These are phyloP conservation scores for Alviniconcha strummeri DNA, from an alignment of 2,888 invertebrate genomes.

Conservation along the genomic window DNA sequence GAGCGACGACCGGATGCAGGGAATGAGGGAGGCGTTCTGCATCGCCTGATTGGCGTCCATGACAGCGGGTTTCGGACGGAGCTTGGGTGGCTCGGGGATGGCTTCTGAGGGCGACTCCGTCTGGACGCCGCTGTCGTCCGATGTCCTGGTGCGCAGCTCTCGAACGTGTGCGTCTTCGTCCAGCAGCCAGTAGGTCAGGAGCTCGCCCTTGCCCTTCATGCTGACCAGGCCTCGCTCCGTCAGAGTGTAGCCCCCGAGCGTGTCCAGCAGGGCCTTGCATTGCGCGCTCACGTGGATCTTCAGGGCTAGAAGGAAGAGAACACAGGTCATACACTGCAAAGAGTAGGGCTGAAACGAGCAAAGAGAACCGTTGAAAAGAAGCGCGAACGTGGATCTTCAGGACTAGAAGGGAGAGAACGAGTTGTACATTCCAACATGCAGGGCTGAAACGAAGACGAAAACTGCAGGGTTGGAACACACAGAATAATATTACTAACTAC, in stretches of 20 bases:
- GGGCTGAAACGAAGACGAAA: too few relatives aligned
- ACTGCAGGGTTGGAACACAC: too few relatives aligned
- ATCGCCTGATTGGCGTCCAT: background rate
- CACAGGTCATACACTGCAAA: background rate
- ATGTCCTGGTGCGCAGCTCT: slow-evolving; percentile 35
- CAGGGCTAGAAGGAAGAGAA: slow-evolving; percentile 59
- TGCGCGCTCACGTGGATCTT: slow-evolving; percentile 72
- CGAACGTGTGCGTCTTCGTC: slow-evolving; percentile 37
- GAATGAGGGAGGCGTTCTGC: slow-evolving; percentile 29
- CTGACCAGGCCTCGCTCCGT: slow-evolving; percentile 71
- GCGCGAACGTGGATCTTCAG: slow-evolving; percentile 72
- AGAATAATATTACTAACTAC: too few relatives aligned
- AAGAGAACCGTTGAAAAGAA: too few relatives aligned
- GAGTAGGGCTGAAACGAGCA: too few relatives aligned
- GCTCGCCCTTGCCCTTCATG: slow-evolving; percentile 71
- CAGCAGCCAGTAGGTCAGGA: slow-evolving; percentile 69
- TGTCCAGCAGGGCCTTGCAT: slow-evolving; percentile 68
- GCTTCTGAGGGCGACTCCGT: slow-evolving; percentile 32
- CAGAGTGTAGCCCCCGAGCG: slow-evolving; percentile 70
- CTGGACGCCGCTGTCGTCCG: slow-evolving; percentile 41
- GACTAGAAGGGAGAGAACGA: slow-evolving; percentile 53
- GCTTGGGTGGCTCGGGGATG: slow-evolving; percentile 11
- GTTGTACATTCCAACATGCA: too few relatives aligned
- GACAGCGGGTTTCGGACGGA: background rate
- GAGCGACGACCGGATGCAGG: slow-evolving; percentile 31